Conservation (phyloP, 2,113 vertebrate genomes). For the Rhombomys opimus region DNA sequence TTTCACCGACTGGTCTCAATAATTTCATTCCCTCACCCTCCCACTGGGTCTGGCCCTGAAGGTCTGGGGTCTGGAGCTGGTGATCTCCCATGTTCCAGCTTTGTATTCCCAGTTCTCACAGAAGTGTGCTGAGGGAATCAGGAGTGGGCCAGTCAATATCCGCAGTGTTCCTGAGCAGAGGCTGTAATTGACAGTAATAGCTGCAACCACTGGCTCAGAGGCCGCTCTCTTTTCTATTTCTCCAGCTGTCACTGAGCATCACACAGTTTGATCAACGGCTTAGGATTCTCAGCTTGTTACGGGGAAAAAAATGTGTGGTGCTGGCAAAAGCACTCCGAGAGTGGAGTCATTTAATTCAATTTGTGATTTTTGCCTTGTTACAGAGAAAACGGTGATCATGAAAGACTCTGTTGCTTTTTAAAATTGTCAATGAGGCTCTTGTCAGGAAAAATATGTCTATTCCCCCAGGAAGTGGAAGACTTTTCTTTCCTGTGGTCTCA, state of each 20-base stretch:
- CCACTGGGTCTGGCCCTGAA: neutral
- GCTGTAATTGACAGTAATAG: constrained; percentile 76
- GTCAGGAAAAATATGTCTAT: constrained; percentile 72
- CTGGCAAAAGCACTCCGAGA: neutral
- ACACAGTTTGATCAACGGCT: constrained; percentile 64
- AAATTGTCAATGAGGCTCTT: constrained; percentile 55
- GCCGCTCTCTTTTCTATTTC: neutral
- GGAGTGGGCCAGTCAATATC: neutral
- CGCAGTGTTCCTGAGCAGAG: constrained; percentile 23
- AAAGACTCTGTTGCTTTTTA: constrained; percentile 60
- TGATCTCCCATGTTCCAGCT: neutral
- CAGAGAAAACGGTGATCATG: neutral
- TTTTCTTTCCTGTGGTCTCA: neutral
- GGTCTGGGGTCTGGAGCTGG: fast-evolving
- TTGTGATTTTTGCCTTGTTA: constrained; percentile 18
- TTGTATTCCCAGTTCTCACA: neutral
- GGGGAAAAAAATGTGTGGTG: neutral
- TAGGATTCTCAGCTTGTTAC: neutral
- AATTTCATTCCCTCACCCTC: fast-evolving
- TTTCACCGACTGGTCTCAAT: neutral
- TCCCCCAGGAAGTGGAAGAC: neutral
- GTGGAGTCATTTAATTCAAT: constrained; percentile 17
- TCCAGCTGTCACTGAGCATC: constrained; percentile 13
- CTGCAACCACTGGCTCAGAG: constrained; percentile 55
- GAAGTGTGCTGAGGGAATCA: neutral